A percentile compares a stretch with the other conserved stretches of the same genome.
Conservation (phyloP, 2,797 vertebrate species). For the Nannoperca obscura region DNA sequence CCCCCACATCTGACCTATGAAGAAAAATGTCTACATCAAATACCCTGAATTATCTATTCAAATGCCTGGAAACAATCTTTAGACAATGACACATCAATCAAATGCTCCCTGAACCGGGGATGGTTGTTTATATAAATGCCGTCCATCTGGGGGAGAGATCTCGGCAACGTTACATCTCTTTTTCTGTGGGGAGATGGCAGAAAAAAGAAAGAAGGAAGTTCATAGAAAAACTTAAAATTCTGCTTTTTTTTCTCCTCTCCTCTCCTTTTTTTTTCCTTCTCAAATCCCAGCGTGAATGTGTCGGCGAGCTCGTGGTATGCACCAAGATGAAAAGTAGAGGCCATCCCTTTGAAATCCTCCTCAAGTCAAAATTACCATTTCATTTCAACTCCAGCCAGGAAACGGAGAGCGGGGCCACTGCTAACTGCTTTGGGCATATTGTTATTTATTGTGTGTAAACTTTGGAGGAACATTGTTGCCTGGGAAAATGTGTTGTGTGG, state of each 20-base stretch:
- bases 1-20: conserved; percentile 77
- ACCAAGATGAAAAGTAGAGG: conserved; percentile 86
- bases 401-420: conserved; percentile 82
- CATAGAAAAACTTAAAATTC: conserved; percentile 83
- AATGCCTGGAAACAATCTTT: conserved; percentile 83
- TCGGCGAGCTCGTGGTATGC: conserved; percentile 84
- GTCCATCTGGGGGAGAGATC: conserved; percentile 80
- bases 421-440: conserved; percentile 86
- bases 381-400: conserved; percentile 88
- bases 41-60: conserved; percentile 80
- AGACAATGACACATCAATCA: conserved; percentile 84
- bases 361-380: conserved; percentile 91
- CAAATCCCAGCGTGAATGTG: conserved; percentile 82
- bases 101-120: conserved; percentile 68
- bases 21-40: conserved; percentile 75
- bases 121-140: conserved; percentile 81
- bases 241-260: conserved; percentile 55
- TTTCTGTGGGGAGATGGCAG: conserved; percentile 77
- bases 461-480: conserved; percentile 88
- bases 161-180: conserved; percentile 72
- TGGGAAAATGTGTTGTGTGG: conserved; percentile 87
- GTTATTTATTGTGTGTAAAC: conserved; percentile 90
- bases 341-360: conserved; percentile 89
- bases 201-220: conserved; percentile 77
- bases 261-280: conserved; percentile 33